Base-by-base conservation (phyloP, 2,888 invertebrate genomes). In the Drosophila antonietae region DNA sequence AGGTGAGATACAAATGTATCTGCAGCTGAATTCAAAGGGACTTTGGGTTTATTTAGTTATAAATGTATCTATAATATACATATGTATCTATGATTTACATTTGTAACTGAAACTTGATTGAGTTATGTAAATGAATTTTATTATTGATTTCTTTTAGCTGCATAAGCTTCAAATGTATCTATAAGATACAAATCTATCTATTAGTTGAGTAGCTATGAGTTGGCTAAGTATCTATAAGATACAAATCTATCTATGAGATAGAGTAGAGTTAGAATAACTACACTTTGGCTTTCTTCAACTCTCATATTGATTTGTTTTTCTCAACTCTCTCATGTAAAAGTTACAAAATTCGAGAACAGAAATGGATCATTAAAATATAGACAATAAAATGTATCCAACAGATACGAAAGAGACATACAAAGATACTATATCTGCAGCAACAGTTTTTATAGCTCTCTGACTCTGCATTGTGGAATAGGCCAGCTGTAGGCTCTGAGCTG, bases 1-100 rank as follows among this genome's bases (percentile, higher is more conserved):
- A 20, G 20, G 20, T 31, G 46, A 44, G 65, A 63, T 73, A 69
- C 46, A 51, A 33, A 18, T 9, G 41, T 41, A 41, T 41, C n/a
- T 41, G 41, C n/a, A n/a, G n/a, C 2, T 41, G 8, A 8, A 8
- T n/a, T 41, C 8, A n/a, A 8, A 41, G 1, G 1, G 15, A 15
- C 8, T 39, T 28, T 20, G 20, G 2, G 20, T 20, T 20, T 2
- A 2, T 5, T 4, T 15, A 15, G 7, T 6, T 15, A 5, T 39
- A 2, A 39, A 47, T 44, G 12, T 44, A 46, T 46, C 44, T 23
- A 12, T 23, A 6, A 20, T 20, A 44, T 44, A 12, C 14, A 44
- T 5, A 44, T 8, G 31, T 49, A 49, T 31, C 31, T 47, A 28
- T 47, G n/a, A 47, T 28, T 28, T 23, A 28, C 28, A 28, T 28